Conservation (phyloP, 2,888 invertebrate species). For the Polyommatus icarus region DNA sequence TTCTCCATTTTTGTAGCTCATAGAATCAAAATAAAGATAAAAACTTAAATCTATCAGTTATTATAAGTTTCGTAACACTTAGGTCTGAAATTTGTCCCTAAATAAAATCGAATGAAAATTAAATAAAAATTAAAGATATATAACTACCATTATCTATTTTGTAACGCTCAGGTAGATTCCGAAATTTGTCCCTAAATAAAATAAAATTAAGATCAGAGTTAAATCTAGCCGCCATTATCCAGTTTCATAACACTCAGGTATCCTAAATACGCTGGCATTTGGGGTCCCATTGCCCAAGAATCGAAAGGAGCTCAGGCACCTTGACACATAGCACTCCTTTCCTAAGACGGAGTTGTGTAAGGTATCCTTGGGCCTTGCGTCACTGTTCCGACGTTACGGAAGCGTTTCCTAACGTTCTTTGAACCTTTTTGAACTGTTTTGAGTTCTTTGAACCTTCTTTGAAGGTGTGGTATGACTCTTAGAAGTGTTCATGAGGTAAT, state of each 20-base stretch:
- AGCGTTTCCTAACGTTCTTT: slow-evolving; percentile 33
- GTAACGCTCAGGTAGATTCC: not conserved
- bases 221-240: slow-evolving; percentile 12
- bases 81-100: not conserved
- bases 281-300: slow-evolving; percentile 62
- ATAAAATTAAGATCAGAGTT: not conserved
- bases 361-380: slow-evolving; percentile 53
- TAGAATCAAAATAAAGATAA: no score
- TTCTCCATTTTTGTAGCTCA: no score
- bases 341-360: slow-evolving; percentile 59
- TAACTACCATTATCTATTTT: not conserved
- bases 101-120: no score
- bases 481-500: not conserved
- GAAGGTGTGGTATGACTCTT: not conserved
- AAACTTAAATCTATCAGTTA: no score
- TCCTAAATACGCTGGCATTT: slow-evolving; percentile 50
- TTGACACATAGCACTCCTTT: slow-evolving; percentile 67
- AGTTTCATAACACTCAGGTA: slow-evolving; percentile 25
- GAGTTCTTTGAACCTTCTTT: not conserved
- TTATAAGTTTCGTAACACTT: no score
- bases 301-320: slow-evolving; percentile 60
- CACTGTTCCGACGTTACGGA: slow-evolving; percentile 41
- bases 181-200: not conserved
- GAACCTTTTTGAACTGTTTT: slow-evolving; percentile 4
- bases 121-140: no score